Percentiles rank a stretch among this genome's conserved stretches.
phyloP scores from a whole-genome alignment of 2,113 vertebrate genomes.

The Herpetotheres cachinnans region DNA sequence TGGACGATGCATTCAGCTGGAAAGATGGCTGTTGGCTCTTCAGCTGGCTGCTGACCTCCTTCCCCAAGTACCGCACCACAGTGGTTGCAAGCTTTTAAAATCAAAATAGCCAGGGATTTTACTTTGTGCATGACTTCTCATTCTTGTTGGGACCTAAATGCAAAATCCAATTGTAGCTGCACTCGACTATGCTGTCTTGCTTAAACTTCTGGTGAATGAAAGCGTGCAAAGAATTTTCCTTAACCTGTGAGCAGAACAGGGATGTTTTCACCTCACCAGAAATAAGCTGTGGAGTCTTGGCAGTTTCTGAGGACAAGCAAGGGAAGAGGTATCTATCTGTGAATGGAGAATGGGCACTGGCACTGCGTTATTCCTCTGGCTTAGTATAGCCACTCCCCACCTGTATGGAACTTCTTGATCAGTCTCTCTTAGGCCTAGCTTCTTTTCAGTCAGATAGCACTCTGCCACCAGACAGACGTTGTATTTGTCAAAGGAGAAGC shows the following conservation, averaged over 20 bases:
- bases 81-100: not conserved
- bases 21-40: too few species aligned
- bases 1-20: fast-evolving
- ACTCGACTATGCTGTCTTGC: fast-evolving
- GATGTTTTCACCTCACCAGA: not conserved
- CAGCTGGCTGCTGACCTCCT: not conserved
- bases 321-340: not conserved
- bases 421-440: not conserved
- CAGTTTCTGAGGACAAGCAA: not conserved
- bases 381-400: fast-evolving
- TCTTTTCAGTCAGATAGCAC: not conserved
- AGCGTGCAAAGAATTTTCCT: not conserved
- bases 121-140: fast-evolving
- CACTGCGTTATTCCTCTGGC: not conserved
- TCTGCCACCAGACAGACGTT: fast-evolving
- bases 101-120: not conserved
- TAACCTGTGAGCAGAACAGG: not conserved
- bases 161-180: not conserved
- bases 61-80: not conserved
- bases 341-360: not conserved
- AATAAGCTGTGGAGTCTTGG: not conserved
- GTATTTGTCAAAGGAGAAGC: too few species aligned
- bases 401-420: not conserved
- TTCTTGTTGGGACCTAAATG: not conserved
- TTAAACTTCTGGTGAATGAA: not conserved